Base-by-base conservation (phyloP, 1,140 invertebrate species). In the Pogonus chalceus region DNA sequence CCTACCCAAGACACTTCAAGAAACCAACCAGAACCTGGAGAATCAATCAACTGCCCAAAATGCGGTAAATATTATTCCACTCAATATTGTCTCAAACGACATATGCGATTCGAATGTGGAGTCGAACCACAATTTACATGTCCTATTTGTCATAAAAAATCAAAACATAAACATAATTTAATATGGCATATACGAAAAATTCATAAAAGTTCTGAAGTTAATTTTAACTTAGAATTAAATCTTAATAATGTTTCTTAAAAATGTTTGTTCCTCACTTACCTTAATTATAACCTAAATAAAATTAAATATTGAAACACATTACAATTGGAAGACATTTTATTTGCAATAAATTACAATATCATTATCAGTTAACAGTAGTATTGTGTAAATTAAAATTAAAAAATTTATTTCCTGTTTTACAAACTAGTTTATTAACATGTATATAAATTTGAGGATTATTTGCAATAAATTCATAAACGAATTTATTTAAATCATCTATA, bases 101-200 rank as follows among this genome's bases (percentile, higher is more conserved):
- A 82, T 65, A 60, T 76, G 20, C 76, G 76, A 48, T 79, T 71
- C 58, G 78, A 80, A 56, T 79, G 78, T 56, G 75, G 75, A n/a
- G 70, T 75, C 24, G 65, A 68, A 47, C 72, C 75, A 9, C 65
- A 75, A 56, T 80, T 79, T 57, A 63, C 66, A 21, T 79, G 78
- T 56, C 75, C 77, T 14, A 65, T 75, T 51, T 79, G 77, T 55
- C 62, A 63, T 2, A 69, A 70, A 51, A 57, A 62, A 9, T 71
- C 72, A 52, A 66, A 73, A 2, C 73, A 76, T 24, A 76, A 72
- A 57, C 69, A 68, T 39, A 76, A 76, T 56, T 67, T 74, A n/a
- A n/a, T n/a, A n/a, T n/a, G n/a, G n/a, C n/a, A n/a, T n/a, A n/a
- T n/a, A n/a, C n/a, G n/a, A n/a, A n/a, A n/a, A n/a, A n/a, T n/a